Base-by-base conservation (phyloP, 2,113 vertebrate species). In the Sorex araneus region DNA sequence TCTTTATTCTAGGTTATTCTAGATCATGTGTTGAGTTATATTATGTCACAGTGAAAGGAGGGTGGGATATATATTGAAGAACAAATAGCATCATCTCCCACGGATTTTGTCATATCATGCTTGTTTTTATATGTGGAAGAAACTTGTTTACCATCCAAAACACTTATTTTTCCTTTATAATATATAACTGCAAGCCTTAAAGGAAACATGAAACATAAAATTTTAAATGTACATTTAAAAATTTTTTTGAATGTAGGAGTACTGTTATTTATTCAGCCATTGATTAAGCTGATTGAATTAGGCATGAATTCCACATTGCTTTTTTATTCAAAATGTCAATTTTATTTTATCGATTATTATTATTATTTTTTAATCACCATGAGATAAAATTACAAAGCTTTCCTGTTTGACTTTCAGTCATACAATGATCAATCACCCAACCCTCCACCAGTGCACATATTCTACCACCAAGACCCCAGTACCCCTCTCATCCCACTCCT, bases 141-240 rank as follows among this genome's bases (percentile, higher is more conserved):
- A 90, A 36, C 11, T 84, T 82, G 47, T 16, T 88, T 54, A 6
- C 5, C 74, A 54, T 76, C 3, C 74, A 3, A 67, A 25, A 4
- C 3, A 18, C 34, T 70, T 91, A 21, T 50, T 84, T 95, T 80
- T 78, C 7, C n/a, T 83, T 84, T 71, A 54, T 84, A 27, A 32
- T 75, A 78, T 30, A 15, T 0, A 60, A 25, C 79, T 23, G 19
- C 40, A 87, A 94, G n/a, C 43, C 36, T 70, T 25, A 75, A 7
- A 67, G 69, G 8, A n/a, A 87, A 36, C 18, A 64, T 18, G 73
- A 9, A 50, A 47, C 19, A 32, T 28, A 34, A 74, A 80, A 30
- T 74, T 40, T 77, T 6, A 92, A 92, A 81, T n/a, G 32, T 64
- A 34, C 70, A 15, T 84, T 83, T 54, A 54, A 54, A 54, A 40